Base-by-base conservation (phyloP, 35 echinoderm and acorn worm species). In the Apostichopus parvimensis region DNA sequence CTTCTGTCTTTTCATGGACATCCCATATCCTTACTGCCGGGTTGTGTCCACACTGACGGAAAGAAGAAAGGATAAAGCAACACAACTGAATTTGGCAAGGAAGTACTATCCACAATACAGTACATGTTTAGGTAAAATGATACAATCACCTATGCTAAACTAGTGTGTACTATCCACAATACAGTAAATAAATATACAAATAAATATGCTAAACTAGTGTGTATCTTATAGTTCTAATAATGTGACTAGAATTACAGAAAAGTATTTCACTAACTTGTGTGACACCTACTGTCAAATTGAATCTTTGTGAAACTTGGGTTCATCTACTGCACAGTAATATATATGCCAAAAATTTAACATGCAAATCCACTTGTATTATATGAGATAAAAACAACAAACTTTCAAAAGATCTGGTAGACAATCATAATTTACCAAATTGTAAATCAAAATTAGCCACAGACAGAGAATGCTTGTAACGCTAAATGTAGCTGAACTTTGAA, bases 11-110 rank as follows among this genome's bases (percentile, higher is more conserved):
- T 7, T 99, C 97, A 75, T 96, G 72, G 23, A 99, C 95, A 89
- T 99, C 97, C 97, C 97, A 99, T 8, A 99, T 87, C 56, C 97
- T 62, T 2, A 99, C 97, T 71, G 97, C 97, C 79, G 97, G 97
- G 57, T 94, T 94, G 83, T 99, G 97, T 77, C 97, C 97, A 94
- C 93, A 95, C 94, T 98, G 89, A 57, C 34, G 57, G 60, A 64
- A 64, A 76, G 92, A 14, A 93, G 23, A 15, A 28, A 28, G 26
- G 26, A 61, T 11, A 61, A 61, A 45, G 34, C 34, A 45, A 45
- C 34, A 45, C 34, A 68, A 10, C 14, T 68, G 17, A 10, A 68
- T 2, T 13, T 68, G 64, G 17, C 17, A 68, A 68, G 64, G 64
- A 68, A 68, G 1, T 68, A 14, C 11, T 68, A 68, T 68, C 64